Base-by-base conservation (phyloP, 2,888 invertebrate species). In the Phalangium opilio region DNA sequence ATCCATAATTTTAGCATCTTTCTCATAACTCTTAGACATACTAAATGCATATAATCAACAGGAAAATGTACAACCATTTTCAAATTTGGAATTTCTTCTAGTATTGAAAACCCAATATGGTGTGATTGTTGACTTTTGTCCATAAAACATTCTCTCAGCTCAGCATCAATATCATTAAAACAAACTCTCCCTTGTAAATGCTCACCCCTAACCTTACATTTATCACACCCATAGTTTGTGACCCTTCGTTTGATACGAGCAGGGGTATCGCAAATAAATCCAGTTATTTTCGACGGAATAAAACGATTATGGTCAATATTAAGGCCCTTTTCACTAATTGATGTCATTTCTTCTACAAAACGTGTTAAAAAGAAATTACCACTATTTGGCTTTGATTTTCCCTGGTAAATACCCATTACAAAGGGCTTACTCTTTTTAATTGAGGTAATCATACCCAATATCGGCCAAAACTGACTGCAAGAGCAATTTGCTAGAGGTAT, bases 11-110 rank as follows among this genome's bases (percentile, higher is more conserved):
- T 39, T 1, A 63, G 32, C 3, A 62, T 42, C 40, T 61, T 59
- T 42, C 55, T 56, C 39, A 59, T 54, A 11, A 61, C 58, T 10
- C 61, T 61, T 19, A 63, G 50, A 39, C 58, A 62, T 7, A 60
- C 50, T 8, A 61, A 44, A 43, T 64, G 64, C 62, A 63, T 58
- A 46, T 59, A 58, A 15, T 63, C 59, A 15, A 59, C 21, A 7
- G 60, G 60, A 47, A 64, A 53, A 45, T 56, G 44, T 10, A 53
- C 48, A 11, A 62, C 54, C 49, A 61, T 20, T n/a, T 18, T 36
- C 15, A 48, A 48, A 18, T 36, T 21, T 8, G 38, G 7, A 7
- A 43, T 42, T 5, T 3, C 49, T 21, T 54, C 57, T 41, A 63
- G 36, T 19, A 51, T 43, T 32, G 55, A 46, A 14, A 45, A 34